Evolutionary conservation across 2,888 invertebrate genomes (phyloP).

Genomic region (Apotomis betuletana): DNA sequence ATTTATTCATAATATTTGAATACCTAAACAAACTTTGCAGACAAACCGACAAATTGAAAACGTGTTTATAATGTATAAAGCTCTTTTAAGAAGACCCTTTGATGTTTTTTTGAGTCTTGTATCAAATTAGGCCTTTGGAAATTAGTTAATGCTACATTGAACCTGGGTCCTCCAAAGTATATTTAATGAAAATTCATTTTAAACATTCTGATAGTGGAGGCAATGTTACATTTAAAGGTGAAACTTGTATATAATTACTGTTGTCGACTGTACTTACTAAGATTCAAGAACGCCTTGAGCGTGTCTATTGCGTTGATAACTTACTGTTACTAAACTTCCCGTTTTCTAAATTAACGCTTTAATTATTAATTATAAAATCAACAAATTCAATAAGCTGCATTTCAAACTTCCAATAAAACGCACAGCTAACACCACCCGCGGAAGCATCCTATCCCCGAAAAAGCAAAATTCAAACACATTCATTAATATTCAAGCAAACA

Average conservation of each 20-base stretch:
- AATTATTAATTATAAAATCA: too few relatives aligned
- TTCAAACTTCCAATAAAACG: not conserved
- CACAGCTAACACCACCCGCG: conserved; percentile 12
- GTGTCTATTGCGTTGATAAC: too few relatives aligned
- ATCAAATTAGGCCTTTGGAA: conserved; percentile 31
- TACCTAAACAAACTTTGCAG: conserved; percentile 29
- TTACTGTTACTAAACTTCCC: too few relatives aligned
- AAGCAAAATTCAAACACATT: conserved; percentile 39
- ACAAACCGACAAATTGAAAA: conserved; percentile 27
- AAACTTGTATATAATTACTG: too few relatives aligned
- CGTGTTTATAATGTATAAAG: conserved; percentile 30
- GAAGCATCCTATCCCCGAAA: conserved; percentile 33
- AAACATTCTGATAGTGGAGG: not conserved
- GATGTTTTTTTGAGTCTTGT: conserved; percentile 32
- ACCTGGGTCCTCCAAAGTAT: conserved; percentile 10
- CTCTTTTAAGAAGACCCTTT: conserved; percentile 23
- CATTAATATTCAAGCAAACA: conserved; percentile 46
- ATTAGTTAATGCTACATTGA: conserved; percentile 26
- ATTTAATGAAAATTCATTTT: conserved; percentile 16
- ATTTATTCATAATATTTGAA: conserved; percentile 28
- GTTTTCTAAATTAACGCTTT: too few relatives aligned
- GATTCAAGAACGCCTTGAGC: too few relatives aligned
- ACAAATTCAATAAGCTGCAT: too few relatives aligned
- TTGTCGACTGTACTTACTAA: too few relatives aligned
- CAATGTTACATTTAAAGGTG: not conserved